Base-by-base conservation (phyloP, 2,113 vertebrate species). In the Poeciliopsis turrubarensis region DNA sequence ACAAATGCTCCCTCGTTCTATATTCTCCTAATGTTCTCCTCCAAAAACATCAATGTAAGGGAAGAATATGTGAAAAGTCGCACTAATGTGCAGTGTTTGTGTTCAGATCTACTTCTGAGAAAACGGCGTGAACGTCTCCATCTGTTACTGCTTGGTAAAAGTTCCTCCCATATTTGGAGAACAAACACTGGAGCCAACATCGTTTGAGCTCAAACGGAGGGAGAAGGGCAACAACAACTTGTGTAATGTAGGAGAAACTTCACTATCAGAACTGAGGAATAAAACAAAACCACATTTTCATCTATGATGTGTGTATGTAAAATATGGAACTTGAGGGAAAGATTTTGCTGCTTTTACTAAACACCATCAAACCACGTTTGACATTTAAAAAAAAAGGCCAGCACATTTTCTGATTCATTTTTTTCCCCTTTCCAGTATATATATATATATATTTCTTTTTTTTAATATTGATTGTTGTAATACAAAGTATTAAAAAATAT, bases 111-210 rank as follows among this genome's bases (percentile, higher is more conserved):
- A 51, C 47, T 60, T 26, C 39, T 0, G 1, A 31, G n/a, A n/a
- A 44, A 66, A 70, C n/a, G 5, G 15, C 4, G 3, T 29, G 34
- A 75, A 67, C 27, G 41, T 69, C 26, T 79, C 13, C 27, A 72
- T n/a, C 44, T 11, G 60, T 77, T 41, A 34, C 71, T 57, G 22
- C 70, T 70, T 65, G 3, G 51, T 22, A 29, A 0, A 60, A 17
- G 31, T 5, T 32, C 34, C 39, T 15, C 29, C n/a, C 32, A 25
- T 75, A 26, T 82, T 64, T 72, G 63, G 51, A 65, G 30, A 78
- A 65, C 39, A 79, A 77, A 81, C 63, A 72, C 0, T 29, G 31
- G 12, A 41, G 64, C 26, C 63, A 62, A 70, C 62, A 11, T 57
- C 47, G 25, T 32, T 15, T 29, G 22, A 19, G 51, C 29, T 30